Evolutionary conservation across 2,797 vertebrate species (phyloP), one percentile per base, ranked within the genome.

Genomic region (Apodemus agrarius): DNA sequence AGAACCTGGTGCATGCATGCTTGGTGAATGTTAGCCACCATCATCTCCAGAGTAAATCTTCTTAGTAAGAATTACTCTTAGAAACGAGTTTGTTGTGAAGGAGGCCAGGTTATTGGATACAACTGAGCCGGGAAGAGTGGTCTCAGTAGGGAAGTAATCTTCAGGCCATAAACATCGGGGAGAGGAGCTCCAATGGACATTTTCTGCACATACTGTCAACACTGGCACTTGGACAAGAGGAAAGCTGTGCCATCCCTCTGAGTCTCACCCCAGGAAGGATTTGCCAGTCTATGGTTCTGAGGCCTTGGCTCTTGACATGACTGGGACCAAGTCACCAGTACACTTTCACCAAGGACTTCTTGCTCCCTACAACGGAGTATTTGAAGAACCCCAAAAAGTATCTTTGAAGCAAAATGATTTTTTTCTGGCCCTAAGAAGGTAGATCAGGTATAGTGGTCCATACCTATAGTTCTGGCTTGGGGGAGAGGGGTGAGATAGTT

Each of bases 21-120:
- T 91, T 93, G 43, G 24, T 94, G 93, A 93, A 92, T 96, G 52
- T 95, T 95, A 91, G 54, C 29, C 89, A 16, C 46, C 7, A 29
- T 88, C 87, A n/a, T 96, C 19, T 94, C 40, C 89, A 90, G 31
- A 89, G 80, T 96, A 80, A 89, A 24, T 88, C n/a, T 95, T 84
- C 86, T 9, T 94, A 86, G 85, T 88, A 93, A 94, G 49, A 14
- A 21, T 94, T 91, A 89, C 31, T 12, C 22, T 84, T 52, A 43
- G 24, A 37, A 83, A 61, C n/a, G 59, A 29, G 13, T 59, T 81
- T 34, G 34, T 81, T 22, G 19, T n/a, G 21, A 19, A 26, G 37
- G 57, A 83, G 14, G 8, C 57, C 37, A 63, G 14, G 37, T 11
- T 83, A 29, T 83, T 83, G 57, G 57, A 19, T 83, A 63, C 7